These are phyloP conservation scores for Cydia fagiglandana DNA, from an alignment of 1,140 invertebrate genomes.

Conservation along the genomic window DNA sequence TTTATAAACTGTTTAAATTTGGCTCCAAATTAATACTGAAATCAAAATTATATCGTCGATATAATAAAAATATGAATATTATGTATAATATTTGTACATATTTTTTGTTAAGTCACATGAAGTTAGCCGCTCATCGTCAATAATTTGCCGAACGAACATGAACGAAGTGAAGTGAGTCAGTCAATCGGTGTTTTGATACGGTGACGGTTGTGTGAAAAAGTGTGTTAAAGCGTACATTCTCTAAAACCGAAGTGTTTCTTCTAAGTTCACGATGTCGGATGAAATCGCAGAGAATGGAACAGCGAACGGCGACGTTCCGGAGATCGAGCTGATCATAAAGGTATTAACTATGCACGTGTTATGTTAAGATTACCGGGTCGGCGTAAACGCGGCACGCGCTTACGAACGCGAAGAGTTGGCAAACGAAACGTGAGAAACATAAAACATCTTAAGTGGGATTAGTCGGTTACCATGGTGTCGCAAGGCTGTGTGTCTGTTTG, in stretches of 20 bases:
- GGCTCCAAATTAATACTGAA: not conserved
- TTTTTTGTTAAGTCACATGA: slow-evolving; percentile 30
- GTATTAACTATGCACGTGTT: slow-evolving; percentile 75
- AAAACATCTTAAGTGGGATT: slow-evolving; percentile 34
- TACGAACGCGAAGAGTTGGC: slow-evolving; percentile 60
- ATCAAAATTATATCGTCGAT: not conserved
- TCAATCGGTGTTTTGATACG: slow-evolving; percentile 59
- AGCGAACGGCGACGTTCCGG: slow-evolving; percentile 85
- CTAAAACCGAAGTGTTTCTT: slow-evolving; percentile 61
- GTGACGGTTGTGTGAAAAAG: slow-evolving; percentile 67
- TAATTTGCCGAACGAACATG: slow-evolving; percentile 35
- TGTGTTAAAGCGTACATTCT: slow-evolving; percentile 53
- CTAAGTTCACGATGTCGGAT: slow-evolving; percentile 77
- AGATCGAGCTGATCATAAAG: slow-evolving; percentile 91
- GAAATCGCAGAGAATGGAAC: slow-evolving; percentile 81
- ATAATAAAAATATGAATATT: not conserved
- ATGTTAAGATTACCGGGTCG: slow-evolving; percentile 48
- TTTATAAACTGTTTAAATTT: too few relatives aligned
- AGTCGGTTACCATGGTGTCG: slow-evolving; percentile 16
- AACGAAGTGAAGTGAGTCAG: slow-evolving; percentile 59
- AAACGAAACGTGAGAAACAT: slow-evolving; percentile 44
- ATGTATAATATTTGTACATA: not conserved
- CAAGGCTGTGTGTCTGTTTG: slow-evolving; percentile 1
- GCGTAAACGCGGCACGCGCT: slow-evolving; percentile 18
- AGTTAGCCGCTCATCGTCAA: slow-evolving; percentile 36